These are phyloP conservation scores for Pseudochirops corinnae DNA, from an alignment of 2,797 vertebrate genomes.

Conservation along the genomic window DNA sequence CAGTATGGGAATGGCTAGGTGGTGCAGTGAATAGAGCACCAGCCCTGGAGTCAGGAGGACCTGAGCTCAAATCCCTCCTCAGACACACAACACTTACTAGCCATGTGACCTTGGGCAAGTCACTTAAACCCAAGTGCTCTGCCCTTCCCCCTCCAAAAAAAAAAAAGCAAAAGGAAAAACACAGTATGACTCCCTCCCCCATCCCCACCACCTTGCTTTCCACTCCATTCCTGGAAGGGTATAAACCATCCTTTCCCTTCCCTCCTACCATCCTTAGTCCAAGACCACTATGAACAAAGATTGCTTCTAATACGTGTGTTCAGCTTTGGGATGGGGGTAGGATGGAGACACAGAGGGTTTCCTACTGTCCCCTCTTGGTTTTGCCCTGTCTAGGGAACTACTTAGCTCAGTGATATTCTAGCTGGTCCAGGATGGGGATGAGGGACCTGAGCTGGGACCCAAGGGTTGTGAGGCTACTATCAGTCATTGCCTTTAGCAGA, in stretches of 20 bases:
- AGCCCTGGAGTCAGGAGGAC: no score
- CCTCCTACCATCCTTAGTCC: not conserved
- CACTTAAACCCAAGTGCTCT: no score
- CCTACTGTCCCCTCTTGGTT: not conserved
- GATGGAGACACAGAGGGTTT: not conserved
- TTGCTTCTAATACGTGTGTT: not conserved
- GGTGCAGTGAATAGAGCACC: no score
- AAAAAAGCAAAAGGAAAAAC: not conserved
- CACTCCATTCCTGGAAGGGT: not conserved
- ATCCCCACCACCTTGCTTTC: not conserved
- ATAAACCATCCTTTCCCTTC: not conserved
- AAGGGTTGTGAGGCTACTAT: slow-evolving; percentile 36
- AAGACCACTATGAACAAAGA: not conserved
- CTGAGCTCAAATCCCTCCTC: no score
- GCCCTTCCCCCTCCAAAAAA: no score
- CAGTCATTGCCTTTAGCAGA: slow-evolving; percentile 40
- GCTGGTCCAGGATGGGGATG: not conserved
- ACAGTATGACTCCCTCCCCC: not conserved
- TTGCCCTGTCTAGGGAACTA: not conserved
- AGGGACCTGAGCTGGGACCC: not conserved
- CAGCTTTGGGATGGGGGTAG: not conserved
- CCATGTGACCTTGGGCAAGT: no score
- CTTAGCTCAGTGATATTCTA: not conserved
- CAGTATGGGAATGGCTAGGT: not conserved
- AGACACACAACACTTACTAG: no score